A percentile compares a stretch with the other conserved stretches of the same genome.
Conservation (phyloP, 2,797 vertebrate species). For the Trachops cirrhosus region DNA sequence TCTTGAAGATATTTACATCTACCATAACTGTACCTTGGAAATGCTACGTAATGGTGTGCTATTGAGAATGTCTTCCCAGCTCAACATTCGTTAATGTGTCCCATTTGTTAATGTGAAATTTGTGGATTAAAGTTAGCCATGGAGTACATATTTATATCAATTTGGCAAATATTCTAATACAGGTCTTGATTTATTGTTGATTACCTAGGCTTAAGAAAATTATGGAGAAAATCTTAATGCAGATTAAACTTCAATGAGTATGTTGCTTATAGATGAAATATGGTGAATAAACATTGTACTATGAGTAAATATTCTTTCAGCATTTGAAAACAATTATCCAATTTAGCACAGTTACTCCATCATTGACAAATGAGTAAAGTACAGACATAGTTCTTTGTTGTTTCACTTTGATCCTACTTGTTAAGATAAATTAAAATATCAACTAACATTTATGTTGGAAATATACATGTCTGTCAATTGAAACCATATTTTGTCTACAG, state of each 20-base stretch:
- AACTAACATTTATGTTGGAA: neutral
- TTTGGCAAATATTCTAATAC: neutral
- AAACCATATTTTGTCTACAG: conserved; percentile 28
- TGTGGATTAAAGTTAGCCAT: neutral
- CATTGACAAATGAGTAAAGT: neutral
- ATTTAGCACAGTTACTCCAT: neutral
- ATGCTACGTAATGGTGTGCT: neutral
- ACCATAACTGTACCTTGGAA: neutral
- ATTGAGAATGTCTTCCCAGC: neutral
- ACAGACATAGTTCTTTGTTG: neutral
- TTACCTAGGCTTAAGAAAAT: neutral
- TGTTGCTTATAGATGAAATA: neutral
- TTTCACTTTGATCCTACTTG: conserved; percentile 41
- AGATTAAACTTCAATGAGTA: neutral
- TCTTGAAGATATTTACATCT: neutral
- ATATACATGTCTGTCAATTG: neutral
- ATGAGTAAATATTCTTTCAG: neutral
- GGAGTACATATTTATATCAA: neutral
- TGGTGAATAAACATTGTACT: neutral
- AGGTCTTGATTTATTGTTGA: neutral
- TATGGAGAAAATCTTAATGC: neutral
- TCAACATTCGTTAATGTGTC: neutral
- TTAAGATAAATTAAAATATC: conserved; percentile 41
- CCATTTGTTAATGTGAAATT: too few relatives aligned
- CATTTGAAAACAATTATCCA: conserved; percentile 54